Percentiles rank a stretch among this genome's conserved stretches.
These are phyloP conservation scores for Acyrthosiphon pisum DNA, from an alignment of 1,140 invertebrate species.

Conservation along the genomic window DNA sequence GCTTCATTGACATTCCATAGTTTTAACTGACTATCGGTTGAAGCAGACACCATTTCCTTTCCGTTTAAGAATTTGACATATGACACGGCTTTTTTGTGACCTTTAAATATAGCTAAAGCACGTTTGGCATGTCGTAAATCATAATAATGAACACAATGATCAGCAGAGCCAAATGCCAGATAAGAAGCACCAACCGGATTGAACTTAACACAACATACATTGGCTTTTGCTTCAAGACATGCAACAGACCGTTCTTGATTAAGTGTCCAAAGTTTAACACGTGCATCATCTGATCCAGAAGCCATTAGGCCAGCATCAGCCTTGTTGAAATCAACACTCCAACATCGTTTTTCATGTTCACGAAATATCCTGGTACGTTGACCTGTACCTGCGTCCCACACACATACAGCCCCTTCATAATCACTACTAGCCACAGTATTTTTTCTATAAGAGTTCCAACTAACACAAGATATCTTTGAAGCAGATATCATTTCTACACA, in stretches of 20 bases:
- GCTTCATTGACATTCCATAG: constrained; percentile 83
- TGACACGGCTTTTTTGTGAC: constrained; percentile 93
- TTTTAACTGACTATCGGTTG: constrained; percentile 93
- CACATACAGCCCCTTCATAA: constrained; percentile 91
- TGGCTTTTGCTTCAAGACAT: constrained; percentile 87
- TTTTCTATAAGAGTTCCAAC: constrained; percentile 94
- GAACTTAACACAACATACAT: constrained; percentile 97
- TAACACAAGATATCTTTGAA: constrained; percentile 94
- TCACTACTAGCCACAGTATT: constrained; percentile 89
- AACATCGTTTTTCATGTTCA: constrained; percentile 95
- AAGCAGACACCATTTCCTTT: constrained; percentile 91
- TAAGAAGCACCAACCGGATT: constrained; percentile 87
- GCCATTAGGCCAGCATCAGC: constrained; percentile 90
- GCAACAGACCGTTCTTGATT: constrained; percentile 87
- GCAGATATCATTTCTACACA: constrained; percentile 90
- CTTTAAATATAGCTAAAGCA: constrained; percentile 85
- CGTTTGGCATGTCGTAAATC: constrained; percentile 87
- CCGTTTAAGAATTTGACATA: constrained; percentile 94
- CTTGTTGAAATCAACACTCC: constrained; percentile 96
- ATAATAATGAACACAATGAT: constrained; percentile 97
- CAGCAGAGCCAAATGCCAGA: constrained; percentile 92
- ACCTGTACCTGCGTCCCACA: constrained; percentile 91
- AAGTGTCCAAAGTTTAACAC: constrained; percentile 93
- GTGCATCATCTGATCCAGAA: constrained; percentile 92
- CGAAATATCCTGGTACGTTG: constrained; percentile 77